A percentile compares a stretch with the other conserved stretches of the same genome.
phyloP scores from a whole-genome alignment of 2,888 invertebrate species.

The Dorcus hopei region DNA sequence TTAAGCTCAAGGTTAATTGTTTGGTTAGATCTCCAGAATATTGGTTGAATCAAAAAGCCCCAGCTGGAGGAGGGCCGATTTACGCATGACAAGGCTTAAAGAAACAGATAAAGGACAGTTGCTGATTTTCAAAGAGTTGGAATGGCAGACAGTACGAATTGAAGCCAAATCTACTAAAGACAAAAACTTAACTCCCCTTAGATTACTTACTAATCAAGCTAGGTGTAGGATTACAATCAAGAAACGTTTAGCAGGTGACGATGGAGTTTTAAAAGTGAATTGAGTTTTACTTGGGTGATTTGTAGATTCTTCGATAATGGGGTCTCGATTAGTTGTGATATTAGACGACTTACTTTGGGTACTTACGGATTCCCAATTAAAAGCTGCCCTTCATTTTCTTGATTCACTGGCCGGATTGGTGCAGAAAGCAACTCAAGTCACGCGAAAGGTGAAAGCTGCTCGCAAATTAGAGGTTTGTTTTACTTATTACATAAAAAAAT shows the following conservation, averaged over 20 bases:
- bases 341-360: slow-evolving; percentile 97
- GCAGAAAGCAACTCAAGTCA: slow-evolving; percentile 74
- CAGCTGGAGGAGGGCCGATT: slow-evolving; percentile 81
- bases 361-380: slow-evolving; percentile 90
- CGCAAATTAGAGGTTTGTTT: slow-evolving; percentile 68
- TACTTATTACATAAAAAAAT: background rate
- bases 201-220: slow-evolving; percentile 90
- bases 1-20: slow-evolving; percentile 27
- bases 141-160: slow-evolving; percentile 95
- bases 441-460: slow-evolving; percentile 78
- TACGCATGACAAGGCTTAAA: slow-evolving; percentile 88
- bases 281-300: too few species aligned
- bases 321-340: slow-evolving; percentile 86
- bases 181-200: slow-evolving; percentile 77
- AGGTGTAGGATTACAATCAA: slow-evolving; percentile 94
- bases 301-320: slow-evolving; percentile 88
- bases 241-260: slow-evolving; percentile 80
- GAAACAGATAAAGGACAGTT: slow-evolving; percentile 85
- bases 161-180: slow-evolving; percentile 86
- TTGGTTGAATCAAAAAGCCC: slow-evolving; percentile 92
- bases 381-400: slow-evolving; percentile 88
- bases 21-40: slow-evolving; percentile 79
- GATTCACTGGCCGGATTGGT: slow-evolving; percentile 81
- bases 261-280: background rate
- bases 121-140: slow-evolving; percentile 93